phyloP scores from a whole-genome alignment of 2,113 vertebrate species.

The Parotia lawesii region DNA sequence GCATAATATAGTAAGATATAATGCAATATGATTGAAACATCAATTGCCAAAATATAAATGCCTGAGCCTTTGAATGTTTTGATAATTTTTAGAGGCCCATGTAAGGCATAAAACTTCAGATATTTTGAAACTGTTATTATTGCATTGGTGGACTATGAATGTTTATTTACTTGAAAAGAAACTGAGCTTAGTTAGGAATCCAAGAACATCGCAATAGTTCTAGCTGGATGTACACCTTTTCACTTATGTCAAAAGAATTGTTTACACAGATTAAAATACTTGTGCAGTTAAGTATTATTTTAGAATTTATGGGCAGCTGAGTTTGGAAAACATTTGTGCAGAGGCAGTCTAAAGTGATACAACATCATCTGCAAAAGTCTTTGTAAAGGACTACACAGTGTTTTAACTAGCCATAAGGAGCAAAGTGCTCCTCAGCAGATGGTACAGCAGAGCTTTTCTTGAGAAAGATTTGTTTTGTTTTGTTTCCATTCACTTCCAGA shows the following conservation, averaged over 20 bases:
- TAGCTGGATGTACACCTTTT: background rate
- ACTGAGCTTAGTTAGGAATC: background rate
- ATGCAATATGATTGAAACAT: background rate
- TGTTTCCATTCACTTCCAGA: background rate
- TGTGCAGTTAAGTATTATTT: background rate
- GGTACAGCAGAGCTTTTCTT: background rate
- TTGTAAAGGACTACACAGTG: background rate
- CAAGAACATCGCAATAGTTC: background rate
- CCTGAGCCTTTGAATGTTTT: background rate
- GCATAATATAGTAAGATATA: background rate
- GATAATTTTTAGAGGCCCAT: background rate
- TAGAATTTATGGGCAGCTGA: background rate
- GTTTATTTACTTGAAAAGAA: slow-evolving; percentile 9
- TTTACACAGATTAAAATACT: background rate
- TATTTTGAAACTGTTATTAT: background rate
- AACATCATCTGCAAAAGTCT: background rate
- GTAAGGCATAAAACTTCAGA: background rate
- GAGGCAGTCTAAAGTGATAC: background rate
- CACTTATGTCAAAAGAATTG: background rate
- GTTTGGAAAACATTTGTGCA: background rate
- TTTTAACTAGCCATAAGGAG: background rate
- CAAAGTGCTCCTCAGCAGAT: background rate
- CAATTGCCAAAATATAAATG: background rate
- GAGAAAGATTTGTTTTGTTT: background rate
- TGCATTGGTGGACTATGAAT: background rate